Conservation (phyloP, 2,113 vertebrate genomes). For the Catharus minimus region DNA sequence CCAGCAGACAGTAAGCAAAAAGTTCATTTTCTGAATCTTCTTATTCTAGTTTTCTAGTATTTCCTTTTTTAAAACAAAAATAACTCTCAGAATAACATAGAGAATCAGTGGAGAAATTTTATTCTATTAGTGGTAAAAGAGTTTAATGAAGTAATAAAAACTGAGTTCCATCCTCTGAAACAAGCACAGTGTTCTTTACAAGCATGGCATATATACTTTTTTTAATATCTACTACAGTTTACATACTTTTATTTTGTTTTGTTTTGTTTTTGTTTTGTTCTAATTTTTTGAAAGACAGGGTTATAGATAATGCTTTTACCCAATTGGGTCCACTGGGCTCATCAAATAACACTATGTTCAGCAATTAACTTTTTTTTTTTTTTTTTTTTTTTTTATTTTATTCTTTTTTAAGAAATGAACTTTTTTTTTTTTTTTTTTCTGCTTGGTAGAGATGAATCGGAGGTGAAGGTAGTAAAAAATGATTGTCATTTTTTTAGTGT, state of each 20-base stretch:
- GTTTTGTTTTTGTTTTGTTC: neutral
- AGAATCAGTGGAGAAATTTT: neutral
- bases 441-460: neutral
- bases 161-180: neutral
- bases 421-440: neutral
- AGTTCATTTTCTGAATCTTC: neutral
- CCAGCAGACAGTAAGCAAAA: neutral
- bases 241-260: neutral
- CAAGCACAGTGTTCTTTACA: accelerated
- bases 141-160: neutral
- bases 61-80: neutral
- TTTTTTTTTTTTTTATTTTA: too few relatives aligned
- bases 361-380: neutral
- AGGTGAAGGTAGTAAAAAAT: neutral
- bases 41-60: neutral
- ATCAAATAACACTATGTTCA: neutral
- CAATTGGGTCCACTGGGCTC: neutral
- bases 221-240: neutral
- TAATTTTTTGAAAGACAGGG: neutral
- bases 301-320: neutral
- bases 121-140: neutral
- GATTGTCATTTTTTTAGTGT: neutral
- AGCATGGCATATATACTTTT: neutral
- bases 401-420: too few relatives aligned
- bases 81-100: neutral